Percentiles rank a stretch among this genome's conserved stretches.
These are phyloP conservation scores for Lepidurus arcticus DNA, from an alignment of 1,140 invertebrate species.

Conservation along the genomic window DNA sequence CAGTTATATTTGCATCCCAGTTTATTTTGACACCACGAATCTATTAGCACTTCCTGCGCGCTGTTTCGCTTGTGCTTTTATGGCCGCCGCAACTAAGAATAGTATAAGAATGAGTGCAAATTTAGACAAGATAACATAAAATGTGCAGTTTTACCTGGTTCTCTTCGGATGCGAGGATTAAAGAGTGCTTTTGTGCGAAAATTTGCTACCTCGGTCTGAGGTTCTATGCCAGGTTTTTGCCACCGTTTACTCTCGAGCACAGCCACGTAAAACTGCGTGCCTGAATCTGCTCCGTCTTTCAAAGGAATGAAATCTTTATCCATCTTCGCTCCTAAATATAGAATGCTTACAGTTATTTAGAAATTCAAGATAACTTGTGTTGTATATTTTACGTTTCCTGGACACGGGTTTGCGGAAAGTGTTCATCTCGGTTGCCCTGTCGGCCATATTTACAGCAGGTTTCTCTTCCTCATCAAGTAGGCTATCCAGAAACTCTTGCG, in stretches of 20 bases:
- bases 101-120: neutral
- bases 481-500: neutral
- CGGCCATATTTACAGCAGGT: neutral
- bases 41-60: neutral
- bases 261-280: neutral
- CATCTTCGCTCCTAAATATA: neutral
- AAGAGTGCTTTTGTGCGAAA: neutral
- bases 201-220: neutral
- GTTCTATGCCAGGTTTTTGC: slow-evolving; percentile 2
- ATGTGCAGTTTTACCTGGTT: neutral
- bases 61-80: neutral
- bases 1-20: slow-evolving; percentile 17
- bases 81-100: neutral
- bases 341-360: neutral
- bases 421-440: neutral
- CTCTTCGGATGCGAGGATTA: neutral
- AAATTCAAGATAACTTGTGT: neutral
- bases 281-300: neutral
- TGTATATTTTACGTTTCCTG: neutral
- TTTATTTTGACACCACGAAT: neutral
- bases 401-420: neutral
- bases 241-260: neutral
- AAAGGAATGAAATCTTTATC: neutral
- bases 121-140: too few relatives aligned
- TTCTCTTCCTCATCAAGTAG: neutral